Evolutionary conservation across 2,888 invertebrate genomes (phyloP), one percentile per base, ranked within the genome.

Genomic region (Agriopis marginaria): DNA sequence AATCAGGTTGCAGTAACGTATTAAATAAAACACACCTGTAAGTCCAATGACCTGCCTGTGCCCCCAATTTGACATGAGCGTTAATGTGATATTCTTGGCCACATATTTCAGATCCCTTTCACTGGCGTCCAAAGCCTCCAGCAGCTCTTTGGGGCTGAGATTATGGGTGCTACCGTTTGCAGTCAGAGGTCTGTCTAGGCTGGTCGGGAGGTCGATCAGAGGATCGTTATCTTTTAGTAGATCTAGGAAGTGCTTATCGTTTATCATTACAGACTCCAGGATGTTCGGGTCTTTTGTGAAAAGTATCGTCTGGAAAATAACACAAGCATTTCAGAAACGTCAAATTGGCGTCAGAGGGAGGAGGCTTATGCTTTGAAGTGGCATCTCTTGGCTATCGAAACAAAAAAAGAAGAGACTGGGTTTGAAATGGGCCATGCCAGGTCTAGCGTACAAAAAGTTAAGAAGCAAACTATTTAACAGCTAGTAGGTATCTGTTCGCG

Each of bases 251-350:
- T 90, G 89, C 71, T 86, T 89, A 73, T 93, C 94, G 73, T 91
- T 90, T 44, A 77, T 74, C 85, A 92, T 85, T 68, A 92, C 82
- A 0, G 87, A 76, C 76, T 94, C 97, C 45, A 98, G 90, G 65
- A 97, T 97, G 17, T 88, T 85, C 47, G 97, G 96, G 78, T 97
- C 96, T 73, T 96, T 97, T 32, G 98, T 98, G 86, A 98, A 98
- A 66, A 98, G 92, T 73, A 98, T 97, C 9, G 97, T 98, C 98
- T 98, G 93, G 42, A 95, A 86, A 53, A n/a, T 32, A 32, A 32
- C 3, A 32, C 32, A 32, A 32, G 32, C 32, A 32, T 32, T 5
- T 32, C 32, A 32, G 32, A 23, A 23, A 23, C 5, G n/a, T n/a
- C n/a, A n/a, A n/a, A 5, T 5, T 32, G 32, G 32, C 32, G 32